Evolutionary conservation across 2,113 vertebrate species (phyloP), one percentile per base, ranked within the genome.

Genomic region (Apus apus): DNA sequence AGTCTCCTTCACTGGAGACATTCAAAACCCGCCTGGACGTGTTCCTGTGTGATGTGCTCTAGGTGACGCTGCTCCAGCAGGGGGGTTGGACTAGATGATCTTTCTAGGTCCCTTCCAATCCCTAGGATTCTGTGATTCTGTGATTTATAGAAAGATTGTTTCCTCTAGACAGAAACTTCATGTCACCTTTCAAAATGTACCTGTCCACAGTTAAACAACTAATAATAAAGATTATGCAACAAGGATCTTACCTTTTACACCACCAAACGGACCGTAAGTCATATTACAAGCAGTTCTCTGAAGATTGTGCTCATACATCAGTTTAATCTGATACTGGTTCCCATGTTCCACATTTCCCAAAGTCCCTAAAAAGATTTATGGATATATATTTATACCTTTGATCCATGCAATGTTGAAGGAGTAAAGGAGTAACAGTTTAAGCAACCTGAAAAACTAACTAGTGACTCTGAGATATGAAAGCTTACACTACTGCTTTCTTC

Each of bases 261-360:
- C 99, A 86, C 99, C 99, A 87, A 99, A 99, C 46, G 98, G 96
- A 32, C 99, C 99, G 3, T 98, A 98, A 18, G 99, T 99, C 99
- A 99, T 99, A 96, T 99, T 99, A 97, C 98, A 99, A 51, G 99
- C 99, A 43, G 98, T 98, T 94, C 99, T 98, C 94, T 99, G 99
- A 93, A 99, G 98, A 94, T 98, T 98, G 93, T 99, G 99, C 73
- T 99, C 99, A 66, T 99, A 99, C 90, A 99, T 98, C 90, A 99
- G 74, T 94, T 99, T 99, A 74, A 99, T 96, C 96, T 99, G 99
- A 97, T 99, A 99, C 75, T 99, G 99, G 94, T 99, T 99, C 6
- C 99, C 99, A 72, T 99, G 99, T 62, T 99, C 99, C 94, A 99
- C 99, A 46, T 98, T 99, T 65, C 99, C 99, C 51, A 98, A 95